Evolutionary conservation across 1,140 invertebrate genomes (phyloP), one percentile per base, ranked within the genome.

Genomic region (Dysdera silvatica): DNA sequence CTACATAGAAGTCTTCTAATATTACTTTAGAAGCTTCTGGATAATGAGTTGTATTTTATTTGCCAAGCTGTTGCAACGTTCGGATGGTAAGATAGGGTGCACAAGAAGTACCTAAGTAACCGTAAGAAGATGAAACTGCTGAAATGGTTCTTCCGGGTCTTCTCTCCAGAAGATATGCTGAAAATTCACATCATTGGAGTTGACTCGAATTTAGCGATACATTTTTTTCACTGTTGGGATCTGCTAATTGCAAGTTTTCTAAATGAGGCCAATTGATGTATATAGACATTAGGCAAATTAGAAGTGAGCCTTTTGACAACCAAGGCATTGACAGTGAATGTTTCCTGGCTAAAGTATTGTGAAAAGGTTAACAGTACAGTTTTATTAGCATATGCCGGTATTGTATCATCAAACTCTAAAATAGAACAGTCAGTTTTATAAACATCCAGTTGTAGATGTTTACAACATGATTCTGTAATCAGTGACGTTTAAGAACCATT

Each of bases 91-190:
- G 56, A 61, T 67, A 76, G 7, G 75, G 70, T 3, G 71, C 69
- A 4, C 67, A 67, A 29, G 61, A 60, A 12, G 70, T 68, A 2
- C 76, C 75, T 75, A 77, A 0, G 72, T 73, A 0, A 76, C 72
- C 0, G 71, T 72, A 5, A 55, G 64, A 12, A 77, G 61, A 35
- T 65, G 29, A 69, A 70, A 76, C 31, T 61, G 57, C 51, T 70
- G 56, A 33, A 79, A 68, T 10, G 67, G 65, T n/a, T 73, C 33
- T 7, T 60, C 41, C 18, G 60, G 55, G 53, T 65, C 61, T 2
- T 71, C 68, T 26, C 75, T 56, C 76, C 78, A 79, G 0, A 78
- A 53, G 29, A 80, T 75, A 63, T 73, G 60, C 55, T 79, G 76
- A 29, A 71, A 75, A 49, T 60, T 24, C 20, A 33, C n/a, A 16